Percentiles rank a stretch among this genome's conserved stretches.
Conservation (phyloP, 2,888 invertebrate genomes). For the Drosophila neutralis region DNA sequence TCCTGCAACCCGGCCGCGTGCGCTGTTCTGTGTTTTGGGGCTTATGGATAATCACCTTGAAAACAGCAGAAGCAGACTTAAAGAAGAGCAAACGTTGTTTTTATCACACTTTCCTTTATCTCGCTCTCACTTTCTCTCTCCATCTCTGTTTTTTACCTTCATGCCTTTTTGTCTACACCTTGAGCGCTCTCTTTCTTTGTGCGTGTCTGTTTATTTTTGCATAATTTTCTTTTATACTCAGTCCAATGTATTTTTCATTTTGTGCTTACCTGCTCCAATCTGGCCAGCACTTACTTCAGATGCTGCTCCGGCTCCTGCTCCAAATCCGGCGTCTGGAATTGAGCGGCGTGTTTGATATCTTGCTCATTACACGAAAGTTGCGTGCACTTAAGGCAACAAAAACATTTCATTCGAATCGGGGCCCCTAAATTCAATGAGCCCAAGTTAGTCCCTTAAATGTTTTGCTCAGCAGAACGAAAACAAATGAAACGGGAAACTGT, state of each 20-base stretch:
- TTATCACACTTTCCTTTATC: slow-evolving; percentile 64
- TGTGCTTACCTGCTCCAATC: slow-evolving; percentile 46
- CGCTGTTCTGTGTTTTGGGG: slow-evolving; percentile 39
- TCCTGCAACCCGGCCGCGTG: not conserved
- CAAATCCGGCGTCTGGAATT: not conserved
- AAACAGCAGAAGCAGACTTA: slow-evolving; percentile 39
- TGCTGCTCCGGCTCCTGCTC: slow-evolving; percentile 5
- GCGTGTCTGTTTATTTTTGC: slow-evolving; percentile 66
- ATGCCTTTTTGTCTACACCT: slow-evolving; percentile 49
- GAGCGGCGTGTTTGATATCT: slow-evolving; percentile 49
- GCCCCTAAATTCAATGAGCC: slow-evolving; percentile 43
- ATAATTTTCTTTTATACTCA: slow-evolving; percentile 71
- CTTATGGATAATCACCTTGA: slow-evolving; percentile 78
- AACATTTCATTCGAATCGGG: slow-evolving; percentile 51
- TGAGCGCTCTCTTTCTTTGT: slow-evolving; percentile 2
- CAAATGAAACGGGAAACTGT: slow-evolving; percentile 42
- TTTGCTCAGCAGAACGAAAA: slow-evolving; percentile 27
- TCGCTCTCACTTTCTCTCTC: slow-evolving; percentile 36
- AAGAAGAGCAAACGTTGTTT: slow-evolving; percentile 43
- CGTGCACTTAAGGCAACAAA: slow-evolving; percentile 42
- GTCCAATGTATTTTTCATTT: slow-evolving; percentile 76
- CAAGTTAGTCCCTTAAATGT: slow-evolving; percentile 52
- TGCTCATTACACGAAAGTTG: slow-evolving; percentile 56
- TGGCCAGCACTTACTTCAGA: slow-evolving; percentile 35
- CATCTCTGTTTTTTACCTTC: slow-evolving; percentile 4